A percentile compares a stretch with the other conserved stretches of the same genome.
Conservation (phyloP, 2,113 vertebrate genomes). For the Solea solea region DNA sequence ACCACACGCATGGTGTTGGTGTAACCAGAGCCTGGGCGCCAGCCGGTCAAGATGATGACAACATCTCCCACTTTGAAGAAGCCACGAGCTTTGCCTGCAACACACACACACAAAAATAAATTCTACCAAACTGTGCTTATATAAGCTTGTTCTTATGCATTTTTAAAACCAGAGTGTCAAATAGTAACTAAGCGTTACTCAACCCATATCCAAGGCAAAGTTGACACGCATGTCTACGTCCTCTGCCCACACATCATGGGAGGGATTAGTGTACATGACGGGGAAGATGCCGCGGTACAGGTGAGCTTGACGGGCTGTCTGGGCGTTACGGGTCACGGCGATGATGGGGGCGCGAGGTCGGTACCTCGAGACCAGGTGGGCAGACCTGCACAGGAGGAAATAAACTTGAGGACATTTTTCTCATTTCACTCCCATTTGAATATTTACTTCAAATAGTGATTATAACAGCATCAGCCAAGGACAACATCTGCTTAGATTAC, state of each 20-base stretch:
- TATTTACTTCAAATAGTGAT: too few relatives aligned
- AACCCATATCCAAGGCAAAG: constrained; percentile 97
- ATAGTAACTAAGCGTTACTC: constrained; percentile 76
- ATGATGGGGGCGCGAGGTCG: constrained; percentile 96
- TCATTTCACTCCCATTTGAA: too few relatives aligned
- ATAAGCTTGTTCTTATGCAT: neutral
- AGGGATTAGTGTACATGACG: constrained; percentile 87
- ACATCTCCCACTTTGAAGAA: constrained; percentile 94
- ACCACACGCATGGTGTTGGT: constrained; percentile 99
- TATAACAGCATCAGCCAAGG: too few relatives aligned
- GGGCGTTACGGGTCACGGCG: constrained; percentile 90
- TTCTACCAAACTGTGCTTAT: neutral
- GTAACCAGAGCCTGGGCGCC: constrained; percentile 96
- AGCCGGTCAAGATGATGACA: constrained; percentile 93
- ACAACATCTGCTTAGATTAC: too few relatives aligned
- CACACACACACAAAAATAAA: neutral
- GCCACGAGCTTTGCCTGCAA: constrained; percentile 90
- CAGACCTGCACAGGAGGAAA: constrained; percentile 83
- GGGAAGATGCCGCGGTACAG: constrained; percentile 97
- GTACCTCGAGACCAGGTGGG: constrained; percentile 94
- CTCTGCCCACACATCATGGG: constrained; percentile 91
- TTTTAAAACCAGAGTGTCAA: neutral
- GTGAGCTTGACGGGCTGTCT: constrained; percentile 95
- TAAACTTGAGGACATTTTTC: neutral
- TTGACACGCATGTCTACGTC: constrained; percentile 94